Base-by-base conservation (phyloP, 2,113 vertebrate genomes). In the Synodontis membranacea region DNA sequence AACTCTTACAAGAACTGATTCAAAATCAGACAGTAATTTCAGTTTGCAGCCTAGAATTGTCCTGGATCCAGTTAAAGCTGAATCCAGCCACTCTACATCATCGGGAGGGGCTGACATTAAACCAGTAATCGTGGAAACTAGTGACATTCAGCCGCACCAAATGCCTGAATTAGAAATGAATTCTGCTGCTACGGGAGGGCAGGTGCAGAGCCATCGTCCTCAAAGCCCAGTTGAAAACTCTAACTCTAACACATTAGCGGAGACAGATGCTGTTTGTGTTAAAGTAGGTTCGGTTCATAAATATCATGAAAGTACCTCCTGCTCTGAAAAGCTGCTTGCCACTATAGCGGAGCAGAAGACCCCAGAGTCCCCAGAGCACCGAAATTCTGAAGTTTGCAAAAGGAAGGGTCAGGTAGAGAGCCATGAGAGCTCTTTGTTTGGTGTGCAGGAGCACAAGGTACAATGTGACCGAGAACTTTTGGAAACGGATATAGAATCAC, bases 11-110 rank as follows among this genome's bases (percentile, higher is more conserved):
- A 80, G 23, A 66, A 81, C 64, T 37, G 68, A 60, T 23, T 23
- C 75, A 3, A n/a, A 84, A 80, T 34, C 46, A 70, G 81, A 74
- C 84, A 64, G 48, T 85, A 31, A 60, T 83, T 78, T 90, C n/a
- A 90, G 23, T 88, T 82, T 90, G 80, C 87, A 90, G 68, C 89
- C 89, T 75, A 88, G 75, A 80, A 86, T 90, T 64, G 82, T 90
- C 82, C 39, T 90, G 31, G 50, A 86, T 78, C 84, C 81, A 62
- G 68, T 86, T 81, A 62, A 11, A 9, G 28, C 76, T 28, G 17
- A 82, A 52, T 50, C 25, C 50, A 84, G 75, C 56, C 54, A 60
- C 42, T 83, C 31, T 46, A 39, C 74, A 19, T 50, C 64, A 46
- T 62, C 84, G 76, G 60, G 54, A 23, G n/a, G 42, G 58, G 79